Evolutionary conservation across 2,888 invertebrate genomes (phyloP), one percentile per base, ranked within the genome.

Genomic region (Lapara coniferarum): DNA sequence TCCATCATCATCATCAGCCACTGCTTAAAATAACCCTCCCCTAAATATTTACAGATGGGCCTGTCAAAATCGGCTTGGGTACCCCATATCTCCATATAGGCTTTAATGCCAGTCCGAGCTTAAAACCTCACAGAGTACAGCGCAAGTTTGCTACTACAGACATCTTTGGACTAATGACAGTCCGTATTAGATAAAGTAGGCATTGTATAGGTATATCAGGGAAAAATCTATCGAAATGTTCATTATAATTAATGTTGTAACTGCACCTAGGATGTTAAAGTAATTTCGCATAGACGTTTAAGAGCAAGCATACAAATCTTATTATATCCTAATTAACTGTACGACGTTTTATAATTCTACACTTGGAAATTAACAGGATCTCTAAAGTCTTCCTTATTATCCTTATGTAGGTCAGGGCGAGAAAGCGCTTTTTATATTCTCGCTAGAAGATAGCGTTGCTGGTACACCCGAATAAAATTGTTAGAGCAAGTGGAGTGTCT

Each of bases 381-480:
- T 16, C 63, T 63, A 49, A 63, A 63, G 63, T 63, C 49, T 63
- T 19, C 63, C 63, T 63, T 49, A 63, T 63, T 63, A 63, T 63
- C 19, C 63, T 46, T 63, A 63, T 63, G 49, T 63, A 63, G 63
- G 63, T 63, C 63, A 63, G 63, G 49, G 19, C 55, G 55, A 13
- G 49, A 46, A 19, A 49, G 19, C 49, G 19, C 46, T 49, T 63
- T 63, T 63, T 63, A 63, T 63, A 19, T 63, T 49, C 49, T 46
- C 30, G 13, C 57, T 57, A 5, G 46, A 25, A 19, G 30, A 63
- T 19, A 63, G 49, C 49, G 46, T 63, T 13, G 46, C 63, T 63
- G 49, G 49, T 49, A 49, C 19, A 63, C 19, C 7, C 13, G 49
- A 63, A 59, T 59, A 44, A 46, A 63, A 49, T 13, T 63, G 46